Base-by-base conservation (phyloP, 2,797 vertebrate species). In the Parauchenoglanis punctatus region DNA sequence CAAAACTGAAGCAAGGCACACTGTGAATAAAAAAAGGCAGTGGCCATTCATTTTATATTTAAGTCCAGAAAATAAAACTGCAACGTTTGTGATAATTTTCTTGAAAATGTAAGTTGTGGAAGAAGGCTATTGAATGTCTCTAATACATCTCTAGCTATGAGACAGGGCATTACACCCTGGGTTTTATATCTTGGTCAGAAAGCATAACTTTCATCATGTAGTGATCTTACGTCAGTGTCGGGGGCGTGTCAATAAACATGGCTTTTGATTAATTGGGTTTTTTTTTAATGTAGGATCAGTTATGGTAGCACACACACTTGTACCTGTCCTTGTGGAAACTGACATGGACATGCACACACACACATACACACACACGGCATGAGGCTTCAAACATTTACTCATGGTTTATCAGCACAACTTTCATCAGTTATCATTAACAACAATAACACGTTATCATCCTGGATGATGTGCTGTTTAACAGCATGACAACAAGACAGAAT, bases 371-470 rank as follows among this genome's bases (percentile, higher is more conserved):
- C 31, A 25, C 78, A 59, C 2, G 1, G 35, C 11, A 25, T 46
- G 3, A 81, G 28, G 17, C 56, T 75, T 54, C 56, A 72, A 46
- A 81, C 35, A 49, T 81, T 81, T 52, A 83, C 23, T 83, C 70
- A 70, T n/a, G 52, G 13, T 35, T 88, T 77, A 77, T 85, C 73
- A 85, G 46, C 28, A 44, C 54, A 54, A 28, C 82, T 85, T 88
- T 86, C 82, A 17, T 78, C 54, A 85, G 88, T 86, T 91, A 91
- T 91, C 40, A 85, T 35, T 46, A 77, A 83, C 81, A 86, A 86
- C 81, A 87, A 86, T 59, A 67, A 52, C 52, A 40, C 13, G 49
- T 54, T 67, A 81, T 86, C 87, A 85, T 73, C 20, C 83, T 52
- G 12, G 23, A 86, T 87, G 83, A 85, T 52, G 58, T 11, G 20